Base-by-base conservation (phyloP, 2,888 invertebrate genomes). In the Augiades crinisus region DNA sequence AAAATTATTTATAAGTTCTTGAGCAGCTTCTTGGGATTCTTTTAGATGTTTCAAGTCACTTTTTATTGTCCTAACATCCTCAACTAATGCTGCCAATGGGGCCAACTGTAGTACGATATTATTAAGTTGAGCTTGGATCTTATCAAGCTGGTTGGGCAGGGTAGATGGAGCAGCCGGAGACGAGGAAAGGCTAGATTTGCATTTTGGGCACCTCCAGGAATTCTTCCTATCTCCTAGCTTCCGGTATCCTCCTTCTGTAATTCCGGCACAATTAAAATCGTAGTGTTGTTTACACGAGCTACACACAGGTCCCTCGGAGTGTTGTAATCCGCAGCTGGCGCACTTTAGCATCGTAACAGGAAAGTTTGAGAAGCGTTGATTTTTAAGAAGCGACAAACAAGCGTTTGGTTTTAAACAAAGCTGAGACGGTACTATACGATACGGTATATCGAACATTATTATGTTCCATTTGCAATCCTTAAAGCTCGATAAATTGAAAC, bases 61-160 rank as follows among this genome's bases (percentile, higher is more conserved):
- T 31, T 58, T 57, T 0, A 62, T 61, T 0, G 17, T 8, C 27
- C 57, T 61, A 0, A 63, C 46, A 21, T 60, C 60, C 33, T 60
- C 55, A 1, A 53, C 24, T 5, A 63, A 27, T 1, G 47, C 17
- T 37, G 56, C 33, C 6, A 63, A 5, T 4, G 58, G 59, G n/a
- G 27, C 10, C 8, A 27, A 27, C 10, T 27, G 27, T 27, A 27
- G 1, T 10, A 10, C 4, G 10, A 27, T n/a, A 10, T 5, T 10
- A 27, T 27, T 10, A 10, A 27, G 27, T 27, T 27, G 27, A 1
- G n/a, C 10, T 10, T 27, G 27, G 1, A 27, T 27, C 10, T 27
- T 27, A 2, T 27, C 27, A 1, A 27, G 10, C 27, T 27, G 27
- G 4, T 27, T 27, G 10, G 27, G 27, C 27, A 27, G 8, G 5